phyloP scores from a whole-genome alignment of 2,113 vertebrate species.

The Poecilia latipinna region DNA sequence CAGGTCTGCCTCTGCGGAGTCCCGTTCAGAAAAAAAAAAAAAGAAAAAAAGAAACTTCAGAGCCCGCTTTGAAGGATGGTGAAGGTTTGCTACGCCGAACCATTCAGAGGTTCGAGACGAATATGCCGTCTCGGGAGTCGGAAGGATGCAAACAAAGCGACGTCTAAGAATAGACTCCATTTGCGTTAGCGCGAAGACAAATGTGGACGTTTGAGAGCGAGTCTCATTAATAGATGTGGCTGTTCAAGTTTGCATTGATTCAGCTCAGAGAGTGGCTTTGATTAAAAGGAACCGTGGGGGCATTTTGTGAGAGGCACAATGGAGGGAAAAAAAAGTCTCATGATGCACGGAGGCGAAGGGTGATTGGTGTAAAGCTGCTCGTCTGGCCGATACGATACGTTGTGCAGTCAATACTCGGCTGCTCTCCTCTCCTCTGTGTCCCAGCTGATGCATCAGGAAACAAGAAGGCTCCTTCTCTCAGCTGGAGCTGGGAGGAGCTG shows the following conservation, averaged over 20 bases:
- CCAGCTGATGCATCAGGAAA: slow-evolving; percentile 40
- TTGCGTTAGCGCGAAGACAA: slow-evolving; percentile 54
- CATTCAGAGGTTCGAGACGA: slow-evolving; percentile 13
- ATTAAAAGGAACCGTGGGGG: slow-evolving; percentile 46
- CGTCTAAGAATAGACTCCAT: slow-evolving; percentile 44
- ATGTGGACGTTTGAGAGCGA: slow-evolving; percentile 24
- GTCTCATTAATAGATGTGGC: slow-evolving; percentile 54
- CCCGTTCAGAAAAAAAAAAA: slow-evolving; percentile 28
- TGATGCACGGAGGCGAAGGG: slow-evolving; percentile 52
- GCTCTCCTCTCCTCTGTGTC: neutral
- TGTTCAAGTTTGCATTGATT: slow-evolving; percentile 62
- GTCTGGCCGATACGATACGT: slow-evolving; percentile 49
- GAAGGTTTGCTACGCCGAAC: slow-evolving; percentile 20
- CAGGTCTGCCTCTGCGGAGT: slow-evolving; percentile 56
- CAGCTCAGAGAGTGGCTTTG: slow-evolving; percentile 45
- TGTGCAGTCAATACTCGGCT: slow-evolving; percentile 45
- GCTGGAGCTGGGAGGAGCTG: slow-evolving; percentile 71
- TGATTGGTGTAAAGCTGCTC: slow-evolving; percentile 60
- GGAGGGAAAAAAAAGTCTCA: slow-evolving; percentile 11
- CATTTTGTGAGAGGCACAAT: slow-evolving; percentile 52
- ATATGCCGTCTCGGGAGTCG: slow-evolving; percentile 4
- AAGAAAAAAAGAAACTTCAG: slow-evolving; percentile 12
- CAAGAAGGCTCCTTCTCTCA: slow-evolving; percentile 66
- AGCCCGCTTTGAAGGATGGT: slow-evolving; percentile 24
- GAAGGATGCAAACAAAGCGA: slow-evolving; percentile 42